Evolutionary conservation across 2,113 vertebrate species (phyloP).

Genomic region (Melanostigma gelatinosum): DNA sequence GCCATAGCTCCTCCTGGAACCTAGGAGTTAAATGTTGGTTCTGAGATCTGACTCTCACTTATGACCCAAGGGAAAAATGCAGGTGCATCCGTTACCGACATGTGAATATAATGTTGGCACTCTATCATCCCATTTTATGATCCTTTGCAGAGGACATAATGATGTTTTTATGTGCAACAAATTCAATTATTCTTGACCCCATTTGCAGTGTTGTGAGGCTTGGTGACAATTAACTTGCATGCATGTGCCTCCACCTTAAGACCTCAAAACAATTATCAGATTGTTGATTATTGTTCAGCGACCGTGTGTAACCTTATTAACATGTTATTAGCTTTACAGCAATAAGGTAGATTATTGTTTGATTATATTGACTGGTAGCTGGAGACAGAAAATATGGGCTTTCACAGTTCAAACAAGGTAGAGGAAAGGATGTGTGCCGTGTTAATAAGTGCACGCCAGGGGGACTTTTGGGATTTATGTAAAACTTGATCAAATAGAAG

Average conservation of each 20-base stretch:
- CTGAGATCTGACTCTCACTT: not conserved
- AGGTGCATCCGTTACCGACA: not conserved
- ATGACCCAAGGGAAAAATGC: not conserved
- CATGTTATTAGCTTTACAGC: not conserved
- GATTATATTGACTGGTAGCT: not conserved
- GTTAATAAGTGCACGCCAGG: not conserved
- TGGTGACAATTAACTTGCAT: not conserved
- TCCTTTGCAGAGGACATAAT: not conserved
- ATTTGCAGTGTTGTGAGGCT: not conserved
- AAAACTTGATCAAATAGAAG: slow-evolving; percentile 17
- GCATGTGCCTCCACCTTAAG: not conserved
- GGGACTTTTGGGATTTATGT: slow-evolving; percentile 7
- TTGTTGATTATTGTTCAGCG: not conserved
- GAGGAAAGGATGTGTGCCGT: not conserved
- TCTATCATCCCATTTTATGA: slow-evolving; percentile 9
- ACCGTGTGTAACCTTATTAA: not conserved
- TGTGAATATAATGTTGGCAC: not conserved
- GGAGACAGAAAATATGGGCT: slow-evolving; percentile 24
- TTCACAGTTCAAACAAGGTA: slow-evolving; percentile 1
- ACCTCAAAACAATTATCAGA: not conserved
- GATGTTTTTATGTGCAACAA: not conserved
- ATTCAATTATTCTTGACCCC: not conserved
- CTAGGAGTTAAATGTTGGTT: not conserved
- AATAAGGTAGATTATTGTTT: not conserved
- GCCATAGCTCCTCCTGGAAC: not conserved